Evolutionary conservation across 2,888 invertebrate genomes (phyloP).

Genomic region (Ashinkailepas kermadecensis): DNA sequence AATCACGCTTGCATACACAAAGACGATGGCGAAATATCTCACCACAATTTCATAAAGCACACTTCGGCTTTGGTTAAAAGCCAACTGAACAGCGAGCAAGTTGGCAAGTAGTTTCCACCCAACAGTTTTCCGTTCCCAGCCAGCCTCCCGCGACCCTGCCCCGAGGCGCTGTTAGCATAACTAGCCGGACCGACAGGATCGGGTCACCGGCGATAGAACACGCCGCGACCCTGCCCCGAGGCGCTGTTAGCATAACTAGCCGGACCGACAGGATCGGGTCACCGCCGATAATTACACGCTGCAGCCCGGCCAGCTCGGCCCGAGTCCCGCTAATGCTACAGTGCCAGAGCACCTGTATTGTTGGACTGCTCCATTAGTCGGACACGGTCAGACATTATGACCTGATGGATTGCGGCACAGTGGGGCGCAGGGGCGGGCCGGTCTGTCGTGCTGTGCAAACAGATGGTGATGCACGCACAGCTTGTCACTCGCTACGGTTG

Average conservation of each 20-base stretch:
- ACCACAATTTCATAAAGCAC: too few relatives aligned
- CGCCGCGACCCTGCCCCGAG: too few relatives aligned
- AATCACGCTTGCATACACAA: too few relatives aligned
- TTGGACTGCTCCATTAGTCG: neutral
- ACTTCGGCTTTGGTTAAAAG: too few relatives aligned
- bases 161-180: neutral
- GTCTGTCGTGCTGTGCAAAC: neutral
- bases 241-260: neutral
- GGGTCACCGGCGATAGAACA: neutral
- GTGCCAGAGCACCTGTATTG: slow-evolving; percentile 1
- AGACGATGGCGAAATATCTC: too few relatives aligned
- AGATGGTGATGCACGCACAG: neutral
- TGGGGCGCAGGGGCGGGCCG: neutral
- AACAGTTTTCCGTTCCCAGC: too few relatives aligned
- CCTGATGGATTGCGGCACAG: neutral
- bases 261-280: neutral
- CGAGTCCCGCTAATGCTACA: neutral
- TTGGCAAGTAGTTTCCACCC: too few relatives aligned
- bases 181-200: neutral
- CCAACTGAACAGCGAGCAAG: too few relatives aligned
- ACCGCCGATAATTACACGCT: neutral
- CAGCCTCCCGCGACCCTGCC: too few relatives aligned
- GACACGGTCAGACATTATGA: neutral
- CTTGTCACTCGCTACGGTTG: too few relatives aligned
- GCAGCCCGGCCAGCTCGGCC: neutral